Conservation (phyloP, 2,888 invertebrate species). For the Pyrrhia umbra region DNA sequence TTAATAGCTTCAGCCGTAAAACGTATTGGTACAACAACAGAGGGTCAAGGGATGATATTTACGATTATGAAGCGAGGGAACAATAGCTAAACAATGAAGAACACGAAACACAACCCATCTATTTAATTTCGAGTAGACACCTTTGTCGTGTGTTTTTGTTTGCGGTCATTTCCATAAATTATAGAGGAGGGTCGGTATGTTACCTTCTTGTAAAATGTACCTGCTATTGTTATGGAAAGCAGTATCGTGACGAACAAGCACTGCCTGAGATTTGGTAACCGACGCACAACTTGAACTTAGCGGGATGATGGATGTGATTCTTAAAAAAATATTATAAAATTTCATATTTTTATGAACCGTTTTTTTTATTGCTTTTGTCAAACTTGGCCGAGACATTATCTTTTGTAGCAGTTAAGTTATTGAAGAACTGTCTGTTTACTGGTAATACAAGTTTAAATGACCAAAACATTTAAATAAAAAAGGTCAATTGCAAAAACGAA, state of each 20-base stretch:
- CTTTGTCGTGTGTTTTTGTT: conserved; percentile 89
- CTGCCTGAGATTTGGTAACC: conserved; percentile 81
- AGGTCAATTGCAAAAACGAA: neutral
- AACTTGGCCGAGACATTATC: neutral
- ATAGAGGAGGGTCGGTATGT: conserved; percentile 78
- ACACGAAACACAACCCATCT: conserved; percentile 85
- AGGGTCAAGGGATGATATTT: conserved; percentile 81
- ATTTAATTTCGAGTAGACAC: conserved; percentile 89
- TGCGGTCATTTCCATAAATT: conserved; percentile 89
- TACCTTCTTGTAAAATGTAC: conserved; percentile 75
- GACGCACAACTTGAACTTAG: conserved; percentile 54
- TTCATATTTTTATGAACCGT: conserved; percentile 9
- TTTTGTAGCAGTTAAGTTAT: neutral
- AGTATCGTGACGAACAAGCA: conserved; percentile 82
- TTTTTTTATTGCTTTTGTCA: neutral
- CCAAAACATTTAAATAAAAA: neutral
- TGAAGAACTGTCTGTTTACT: neutral
- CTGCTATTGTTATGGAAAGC: conserved; percentile 88
- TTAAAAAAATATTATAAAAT: conserved; percentile 12
- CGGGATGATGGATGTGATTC: conserved; percentile 58
- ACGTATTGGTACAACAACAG: conserved; percentile 55
- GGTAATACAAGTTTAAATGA: neutral
- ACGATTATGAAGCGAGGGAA: conserved; percentile 78
- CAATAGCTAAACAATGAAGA: conserved; percentile 84
- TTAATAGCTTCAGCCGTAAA: conserved; percentile 65